A percentile compares a stretch with the other conserved stretches of the same genome.
Evolutionary conservation across 1,140 invertebrate species (phyloP).

Genomic region (Nilaparvata lugens): DNA sequence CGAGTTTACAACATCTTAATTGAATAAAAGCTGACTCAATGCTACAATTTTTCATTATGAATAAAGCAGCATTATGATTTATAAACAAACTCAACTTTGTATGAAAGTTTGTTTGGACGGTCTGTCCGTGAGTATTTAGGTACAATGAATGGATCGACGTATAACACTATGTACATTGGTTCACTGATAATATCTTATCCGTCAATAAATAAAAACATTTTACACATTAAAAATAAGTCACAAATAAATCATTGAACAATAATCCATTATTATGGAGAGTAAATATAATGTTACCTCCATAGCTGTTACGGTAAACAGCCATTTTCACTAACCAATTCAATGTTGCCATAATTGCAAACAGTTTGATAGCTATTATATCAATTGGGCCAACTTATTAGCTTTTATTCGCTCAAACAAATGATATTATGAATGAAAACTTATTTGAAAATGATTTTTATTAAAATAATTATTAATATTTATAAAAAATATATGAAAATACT

Average conservation of each 20-base stretch:
- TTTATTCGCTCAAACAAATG: not conserved
- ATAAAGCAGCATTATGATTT: not conserved
- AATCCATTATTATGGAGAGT: not conserved
- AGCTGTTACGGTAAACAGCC: conserved; percentile 21
- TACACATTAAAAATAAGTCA: not conserved
- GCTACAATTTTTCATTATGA: not conserved
- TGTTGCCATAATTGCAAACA: conserved; percentile 23
- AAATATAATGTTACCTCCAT: not conserved
- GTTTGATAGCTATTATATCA: conserved; percentile 12
- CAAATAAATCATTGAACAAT: not conserved
- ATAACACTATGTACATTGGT: not conserved
- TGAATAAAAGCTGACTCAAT: not conserved
- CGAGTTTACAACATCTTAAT: not conserved
- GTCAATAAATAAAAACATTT: not conserved
- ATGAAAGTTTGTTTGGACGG: conserved; percentile 1
- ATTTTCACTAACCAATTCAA: conserved; percentile 25
- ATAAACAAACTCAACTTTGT: too few species aligned
- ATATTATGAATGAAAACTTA: not conserved
- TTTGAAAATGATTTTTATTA: not conserved
- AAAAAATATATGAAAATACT: too few species aligned
- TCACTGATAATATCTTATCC: not conserved
- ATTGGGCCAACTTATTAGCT: conserved; percentile 13
- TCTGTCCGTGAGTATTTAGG: conserved; percentile 1
- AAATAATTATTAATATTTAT: not conserved
- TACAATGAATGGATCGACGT: not conserved